Base-by-base conservation (phyloP, 2,888 invertebrate species). In the Mesorhabditis spiculigera region DNA sequence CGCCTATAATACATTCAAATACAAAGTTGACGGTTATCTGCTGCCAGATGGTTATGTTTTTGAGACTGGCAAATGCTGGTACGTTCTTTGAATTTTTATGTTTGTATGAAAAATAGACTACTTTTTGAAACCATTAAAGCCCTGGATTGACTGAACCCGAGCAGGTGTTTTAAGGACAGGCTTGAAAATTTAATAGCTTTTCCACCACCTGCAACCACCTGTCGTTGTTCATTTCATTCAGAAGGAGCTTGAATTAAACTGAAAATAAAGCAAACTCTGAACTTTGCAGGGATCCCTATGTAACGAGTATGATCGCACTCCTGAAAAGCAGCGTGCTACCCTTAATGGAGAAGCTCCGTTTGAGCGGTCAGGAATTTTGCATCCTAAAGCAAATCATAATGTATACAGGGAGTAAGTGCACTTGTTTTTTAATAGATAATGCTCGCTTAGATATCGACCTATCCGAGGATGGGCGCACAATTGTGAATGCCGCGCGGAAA, bases 1-100 rank as follows among this genome's bases (percentile, higher is more conserved):
- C 58, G 58, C 58, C 58, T 50, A 50, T 50, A 50, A 50, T 50
- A 50, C 58, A n/a, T 50, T 13, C n/a, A 50, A 50, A 50, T 50
- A 50, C n/a, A n/a, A n/a, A 50, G 58, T 50, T 10, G n/a, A 50
- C n/a, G 58, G 58, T 10, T 50, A 50, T 50, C n/a, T 50, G n/a
- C 8, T 50, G 58, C 58, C 58, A 10, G 58, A 50, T n/a, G 58
- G 58, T 13, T 50, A 50, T 50, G 58, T 50, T 50, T 50, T 13
- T 50, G 10, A 50, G n/a, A n/a, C 58, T 1, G 58, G 58, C n/a
- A n/a, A 50, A 13, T 50, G 58, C n/a, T 50, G 58, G 58, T 50
- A n/a, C 8, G 58, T 50, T 28, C 28, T 28, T 28, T 28, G 28
- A 28, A 28, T 28, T 28, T 28, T 28, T 28, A 28, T 28, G 28